A percentile compares a stretch with the other conserved stretches of the same genome.
phyloP scores from a whole-genome alignment of 1,140 invertebrate genomes.

The Trichonephila clavata region DNA sequence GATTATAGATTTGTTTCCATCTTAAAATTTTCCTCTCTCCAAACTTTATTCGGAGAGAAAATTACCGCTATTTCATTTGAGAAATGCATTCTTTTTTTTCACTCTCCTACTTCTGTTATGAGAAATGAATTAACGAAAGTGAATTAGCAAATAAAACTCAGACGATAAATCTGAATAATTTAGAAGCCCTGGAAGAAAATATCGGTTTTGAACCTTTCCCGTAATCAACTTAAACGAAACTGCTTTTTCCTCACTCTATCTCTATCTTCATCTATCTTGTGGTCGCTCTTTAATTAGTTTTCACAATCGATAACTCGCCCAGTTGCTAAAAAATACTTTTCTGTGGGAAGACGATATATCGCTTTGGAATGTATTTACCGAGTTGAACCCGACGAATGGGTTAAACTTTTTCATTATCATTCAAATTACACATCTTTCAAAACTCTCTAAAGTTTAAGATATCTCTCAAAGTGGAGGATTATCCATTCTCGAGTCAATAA shows the following conservation, averaged over 20 bases:
- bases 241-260: neutral
- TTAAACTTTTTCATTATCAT: too few relatives aligned
- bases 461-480: too few relatives aligned
- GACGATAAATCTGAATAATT: conserved; percentile 42
- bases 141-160: conserved; percentile 29
- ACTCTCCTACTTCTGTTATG: neutral
- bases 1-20: conserved; percentile 6
- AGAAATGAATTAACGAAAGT: neutral
- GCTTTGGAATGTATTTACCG: neutral
- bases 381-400: too few relatives aligned
- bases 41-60: neutral
- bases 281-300: conserved; percentile 36
- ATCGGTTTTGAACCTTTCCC: neutral
- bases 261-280: conserved; percentile 44
- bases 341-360: neutral
- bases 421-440: neutral
- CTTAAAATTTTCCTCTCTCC: neutral
- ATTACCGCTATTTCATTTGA: neutral
- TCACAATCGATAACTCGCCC: conserved; percentile 38
- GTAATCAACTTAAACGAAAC: conserved; percentile 55
- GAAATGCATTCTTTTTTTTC: neutral
- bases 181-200: neutral
- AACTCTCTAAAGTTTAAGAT: neutral
- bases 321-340: neutral
- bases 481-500: too few relatives aligned